Percentiles rank a stretch among this genome's conserved stretches.
phyloP scores from a whole-genome alignment of 2,797 vertebrate genomes.

The Hemitrygon akajei region DNA sequence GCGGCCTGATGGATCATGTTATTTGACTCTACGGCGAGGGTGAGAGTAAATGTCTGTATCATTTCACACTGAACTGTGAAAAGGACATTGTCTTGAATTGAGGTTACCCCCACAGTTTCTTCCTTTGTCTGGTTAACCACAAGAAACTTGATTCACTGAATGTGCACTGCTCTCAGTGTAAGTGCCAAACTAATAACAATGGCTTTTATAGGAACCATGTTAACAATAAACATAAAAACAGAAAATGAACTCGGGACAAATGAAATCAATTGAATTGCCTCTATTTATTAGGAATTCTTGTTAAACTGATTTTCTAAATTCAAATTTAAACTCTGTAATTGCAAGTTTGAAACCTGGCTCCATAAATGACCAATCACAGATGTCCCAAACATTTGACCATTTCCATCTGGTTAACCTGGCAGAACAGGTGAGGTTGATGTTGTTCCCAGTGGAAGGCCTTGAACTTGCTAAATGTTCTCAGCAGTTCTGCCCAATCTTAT shows the following conservation, averaged over 20 bases:
- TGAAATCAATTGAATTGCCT: not conserved
- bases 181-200: not conserved
- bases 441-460: too few species aligned
- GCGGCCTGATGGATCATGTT: not conserved
- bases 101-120: not conserved
- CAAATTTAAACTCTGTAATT: too few species aligned
- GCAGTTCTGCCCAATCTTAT: too few species aligned
- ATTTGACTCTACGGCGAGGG: not conserved
- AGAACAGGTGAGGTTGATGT: too few species aligned
- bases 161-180: not conserved
- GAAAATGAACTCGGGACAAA: not conserved
- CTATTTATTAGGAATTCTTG: not conserved
- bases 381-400: too few species aligned
- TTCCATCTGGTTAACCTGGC: too few species aligned
- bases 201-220: not conserved
- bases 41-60: not conserved
- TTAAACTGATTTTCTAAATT: too few species aligned
- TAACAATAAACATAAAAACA: not conserved
- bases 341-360: too few species aligned
- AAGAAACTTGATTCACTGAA: not conserved
- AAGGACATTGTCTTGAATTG: not conserved
- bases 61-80: not conserved
- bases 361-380: too few species aligned
- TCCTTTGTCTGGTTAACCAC: not conserved
- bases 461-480: too few species aligned